Percentiles rank a stretch among this genome's conserved stretches.
phyloP scores from a whole-genome alignment of 1,140 invertebrate species.

The Nasonia vitripennis region DNA sequence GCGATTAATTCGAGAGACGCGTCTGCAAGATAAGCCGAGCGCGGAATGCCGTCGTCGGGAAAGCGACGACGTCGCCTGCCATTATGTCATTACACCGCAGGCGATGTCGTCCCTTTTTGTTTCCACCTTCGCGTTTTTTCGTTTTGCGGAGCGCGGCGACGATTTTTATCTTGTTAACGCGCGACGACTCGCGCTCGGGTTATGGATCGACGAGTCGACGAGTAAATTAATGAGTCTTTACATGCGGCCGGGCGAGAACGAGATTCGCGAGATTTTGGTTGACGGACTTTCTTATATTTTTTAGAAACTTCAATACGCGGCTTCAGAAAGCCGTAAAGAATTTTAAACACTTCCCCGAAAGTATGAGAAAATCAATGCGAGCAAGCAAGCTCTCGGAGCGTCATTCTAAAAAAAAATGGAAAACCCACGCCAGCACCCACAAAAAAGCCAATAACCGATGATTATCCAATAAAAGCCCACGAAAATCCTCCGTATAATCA shows the following conservation, averaged over 20 bases:
- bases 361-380: background rate
- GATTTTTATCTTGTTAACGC: too few relatives aligned
- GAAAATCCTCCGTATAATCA: slow-evolving; percentile 25
- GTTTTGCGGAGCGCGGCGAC: background rate
- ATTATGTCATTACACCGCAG: slow-evolving; percentile 40
- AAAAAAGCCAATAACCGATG: slow-evolving; percentile 34
- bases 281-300: too few relatives aligned
- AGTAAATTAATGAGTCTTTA: too few relatives aligned
- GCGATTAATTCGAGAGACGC: slow-evolving; percentile 37
- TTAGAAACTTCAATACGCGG: too few relatives aligned
- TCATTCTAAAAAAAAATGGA: background rate
- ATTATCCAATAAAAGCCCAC: slow-evolving; percentile 42
- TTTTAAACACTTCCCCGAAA: background rate
- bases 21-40: background rate
- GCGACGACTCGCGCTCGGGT: too few relatives aligned
- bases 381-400: background rate
- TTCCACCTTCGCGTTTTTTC: background rate
- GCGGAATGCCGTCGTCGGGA: background rate
- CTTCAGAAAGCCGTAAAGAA: background rate
- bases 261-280: too few relatives aligned
- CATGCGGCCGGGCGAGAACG: too few relatives aligned
- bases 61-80: background rate
- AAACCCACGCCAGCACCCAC: background rate
- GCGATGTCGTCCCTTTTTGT: slow-evolving; percentile 7
- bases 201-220: too few relatives aligned